phyloP scores from a whole-genome alignment of 2,797 vertebrate genomes.

The Periparus ater region DNA sequence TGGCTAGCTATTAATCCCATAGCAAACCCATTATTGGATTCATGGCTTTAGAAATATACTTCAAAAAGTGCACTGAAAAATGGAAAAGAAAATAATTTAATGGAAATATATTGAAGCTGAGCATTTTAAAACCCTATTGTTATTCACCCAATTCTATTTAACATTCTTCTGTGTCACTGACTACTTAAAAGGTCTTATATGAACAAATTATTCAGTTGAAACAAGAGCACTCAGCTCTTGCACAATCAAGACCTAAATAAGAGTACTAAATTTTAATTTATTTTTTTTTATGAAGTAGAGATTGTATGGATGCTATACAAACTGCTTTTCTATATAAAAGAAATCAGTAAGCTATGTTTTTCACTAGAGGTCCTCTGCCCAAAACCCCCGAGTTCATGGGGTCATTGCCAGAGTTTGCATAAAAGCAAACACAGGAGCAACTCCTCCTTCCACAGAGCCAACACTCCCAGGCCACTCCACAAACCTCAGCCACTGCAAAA shows the following conservation, averaged over 20 bases:
- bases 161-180: constrained; percentile 38
- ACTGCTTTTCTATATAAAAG: not conserved
- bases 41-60: not conserved
- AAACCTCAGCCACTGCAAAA: not conserved
- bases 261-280: not conserved
- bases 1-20: not conserved
- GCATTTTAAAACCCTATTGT: constrained; percentile 26
- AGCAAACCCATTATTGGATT: not conserved
- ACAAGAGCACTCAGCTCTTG: constrained; percentile 26
- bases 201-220: constrained; percentile 39
- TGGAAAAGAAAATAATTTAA: constrained; percentile 36
- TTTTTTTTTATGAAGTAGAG: not conserved
- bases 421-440: not conserved
- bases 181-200: constrained; percentile 42
- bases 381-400: not conserved
- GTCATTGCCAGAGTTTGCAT: not conserved
- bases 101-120: constrained; percentile 12
- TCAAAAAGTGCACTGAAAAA: constrained; percentile 10
- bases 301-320: not conserved
- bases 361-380: not conserved
- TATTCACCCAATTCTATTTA: constrained; percentile 50
- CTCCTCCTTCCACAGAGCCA: not conserved
- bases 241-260: constrained; percentile 26
- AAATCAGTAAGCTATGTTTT: not conserved
- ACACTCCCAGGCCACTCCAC: not conserved